Percentiles rank a stretch among this genome's conserved stretches.
phyloP scores from a whole-genome alignment of 1,140 invertebrate species.

The Conus betulinus region DNA sequence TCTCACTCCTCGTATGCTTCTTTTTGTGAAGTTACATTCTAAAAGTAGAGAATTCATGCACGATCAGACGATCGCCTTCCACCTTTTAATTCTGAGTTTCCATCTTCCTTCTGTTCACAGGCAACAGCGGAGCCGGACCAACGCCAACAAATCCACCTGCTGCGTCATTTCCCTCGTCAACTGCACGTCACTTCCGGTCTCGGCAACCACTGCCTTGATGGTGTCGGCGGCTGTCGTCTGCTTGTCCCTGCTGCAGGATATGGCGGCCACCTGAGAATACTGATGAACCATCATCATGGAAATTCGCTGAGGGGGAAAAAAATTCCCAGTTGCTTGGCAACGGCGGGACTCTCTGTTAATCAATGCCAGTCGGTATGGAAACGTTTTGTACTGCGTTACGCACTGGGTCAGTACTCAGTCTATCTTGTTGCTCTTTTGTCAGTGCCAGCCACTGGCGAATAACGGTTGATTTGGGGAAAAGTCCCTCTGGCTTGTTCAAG shows the following conservation, averaged over 20 bases:
- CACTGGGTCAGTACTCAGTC: too few relatives aligned
- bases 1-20: neutral
- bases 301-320: too few relatives aligned
- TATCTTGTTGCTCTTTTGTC: too few relatives aligned
- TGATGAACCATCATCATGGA: too few relatives aligned
- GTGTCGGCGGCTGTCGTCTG: slow-evolving; percentile 19
- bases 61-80: neutral
- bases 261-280: slow-evolving; percentile 14
- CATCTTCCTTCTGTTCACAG: slow-evolving; percentile 4
- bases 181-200: slow-evolving; percentile 6
- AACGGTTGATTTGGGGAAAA: too few relatives aligned
- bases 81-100: neutral
- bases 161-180: slow-evolving; percentile 14
- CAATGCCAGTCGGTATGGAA: too few relatives aligned
- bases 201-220: neutral
- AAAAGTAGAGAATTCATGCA: neutral
- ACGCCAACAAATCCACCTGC: slow-evolving; percentile 14
- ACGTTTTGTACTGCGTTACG: too few relatives aligned
- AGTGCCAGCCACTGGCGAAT: too few relatives aligned
- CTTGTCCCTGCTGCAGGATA: neutral
- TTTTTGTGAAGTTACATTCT: neutral
- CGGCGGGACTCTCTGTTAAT: too few relatives aligned
- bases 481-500: too few relatives aligned
- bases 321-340: too few relatives aligned
- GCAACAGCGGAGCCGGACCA: neutral